Evolutionary conservation across 92 coral and sea anemone species (phyloP).

Genomic region (Phenganax marumi): DNA sequence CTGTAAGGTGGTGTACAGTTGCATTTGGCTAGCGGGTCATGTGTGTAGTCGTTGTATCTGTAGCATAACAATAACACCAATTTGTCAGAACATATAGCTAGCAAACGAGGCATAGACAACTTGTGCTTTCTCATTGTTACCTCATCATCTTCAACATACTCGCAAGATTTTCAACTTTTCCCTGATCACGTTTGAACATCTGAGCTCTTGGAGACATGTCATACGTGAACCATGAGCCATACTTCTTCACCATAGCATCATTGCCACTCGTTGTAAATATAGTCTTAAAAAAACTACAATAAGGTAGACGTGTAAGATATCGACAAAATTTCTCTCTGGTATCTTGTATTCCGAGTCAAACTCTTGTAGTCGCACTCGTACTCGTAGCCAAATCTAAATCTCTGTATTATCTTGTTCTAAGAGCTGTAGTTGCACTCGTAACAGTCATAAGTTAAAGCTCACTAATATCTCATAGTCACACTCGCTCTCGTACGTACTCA

Average conservation of each 20-base stretch:
- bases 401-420: no score
- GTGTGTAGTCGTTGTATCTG: conserved; percentile 89
- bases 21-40: conserved; percentile 83
- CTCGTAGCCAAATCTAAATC: no score
- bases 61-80: background rate
- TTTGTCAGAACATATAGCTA: no score
- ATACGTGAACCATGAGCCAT: conserved; percentile 52
- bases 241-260: conserved; percentile 42
- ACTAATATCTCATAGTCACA: no score
- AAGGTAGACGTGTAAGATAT: background rate
- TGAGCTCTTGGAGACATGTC: conserved; percentile 43
- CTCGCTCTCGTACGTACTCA: no score
- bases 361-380: background rate
- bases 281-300: conserved; percentile 35
- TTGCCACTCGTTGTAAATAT: conserved; percentile 46
- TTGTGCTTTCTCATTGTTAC: conserved; percentile 9
- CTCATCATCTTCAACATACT: conserved; percentile 55
- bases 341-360: no score
- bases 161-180: conserved; percentile 40
- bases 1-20: conserved; percentile 99
- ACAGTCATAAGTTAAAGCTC: no score
- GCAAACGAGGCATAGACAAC: background rate
- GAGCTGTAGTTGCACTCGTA: no score
- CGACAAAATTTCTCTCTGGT: no score
- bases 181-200: conserved; percentile 52